These are phyloP conservation scores for Sphaerophoria rueppellii DNA, from an alignment of 2,888 invertebrate genomes.

Conservation along the genomic window DNA sequence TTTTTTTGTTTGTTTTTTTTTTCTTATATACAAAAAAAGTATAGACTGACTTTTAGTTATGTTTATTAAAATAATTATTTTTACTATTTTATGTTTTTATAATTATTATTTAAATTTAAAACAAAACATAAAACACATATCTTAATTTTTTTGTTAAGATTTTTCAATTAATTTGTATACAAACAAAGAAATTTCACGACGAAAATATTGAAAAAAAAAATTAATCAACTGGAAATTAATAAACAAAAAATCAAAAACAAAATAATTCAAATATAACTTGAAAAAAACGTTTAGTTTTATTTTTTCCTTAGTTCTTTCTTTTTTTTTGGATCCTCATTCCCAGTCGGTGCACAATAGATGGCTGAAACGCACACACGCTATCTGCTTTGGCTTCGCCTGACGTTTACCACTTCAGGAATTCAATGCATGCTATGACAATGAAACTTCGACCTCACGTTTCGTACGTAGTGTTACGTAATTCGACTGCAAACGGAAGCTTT, in stretches of 20 bases:
- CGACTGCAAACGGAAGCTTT: no score
- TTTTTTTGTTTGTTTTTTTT: no score
- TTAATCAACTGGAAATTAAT: constrained; percentile 54
- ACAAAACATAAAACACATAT: constrained; percentile 51
- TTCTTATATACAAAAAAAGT: constrained; percentile 24
- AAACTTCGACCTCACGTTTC: no score
- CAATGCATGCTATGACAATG: no score
- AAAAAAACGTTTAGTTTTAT: constrained; percentile 43
- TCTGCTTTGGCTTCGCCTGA: no score
- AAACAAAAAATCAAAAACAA: constrained; percentile 41
- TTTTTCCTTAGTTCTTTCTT: constrained; percentile 12
- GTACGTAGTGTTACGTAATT: no score
- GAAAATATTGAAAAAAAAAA: constrained; percentile 48
- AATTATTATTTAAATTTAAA: constrained; percentile 15
- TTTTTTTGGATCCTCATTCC: constrained; percentile 1
- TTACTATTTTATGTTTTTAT: constrained; percentile 49
- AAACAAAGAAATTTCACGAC: constrained; percentile 45
- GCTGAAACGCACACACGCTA: no score
- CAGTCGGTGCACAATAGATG: not conserved
- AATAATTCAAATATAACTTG: constrained; percentile 52
- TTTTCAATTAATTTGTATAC: constrained; percentile 61
- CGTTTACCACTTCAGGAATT: no score
- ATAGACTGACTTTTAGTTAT: constrained; percentile 72
- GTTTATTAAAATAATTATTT: constrained; percentile 53
- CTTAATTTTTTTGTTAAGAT: constrained; percentile 61